Conservation (phyloP, 2,113 vertebrate species). For the Nycticebus coucang region DNA sequence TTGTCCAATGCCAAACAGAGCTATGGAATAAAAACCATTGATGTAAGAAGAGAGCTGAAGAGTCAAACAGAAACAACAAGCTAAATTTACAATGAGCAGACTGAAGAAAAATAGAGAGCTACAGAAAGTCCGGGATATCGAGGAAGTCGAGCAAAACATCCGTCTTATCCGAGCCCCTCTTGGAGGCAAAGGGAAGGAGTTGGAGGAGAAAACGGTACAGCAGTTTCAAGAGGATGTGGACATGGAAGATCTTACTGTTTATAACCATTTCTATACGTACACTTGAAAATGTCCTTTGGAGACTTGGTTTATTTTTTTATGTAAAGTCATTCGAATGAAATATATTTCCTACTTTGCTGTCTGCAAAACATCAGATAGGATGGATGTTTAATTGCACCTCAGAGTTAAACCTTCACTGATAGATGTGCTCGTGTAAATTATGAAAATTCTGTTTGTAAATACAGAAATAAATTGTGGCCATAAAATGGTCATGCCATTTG, state of each 20-base stretch:
- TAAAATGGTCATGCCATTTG: too few relatives aligned
- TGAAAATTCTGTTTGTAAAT: background rate
- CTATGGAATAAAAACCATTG: too few relatives aligned
- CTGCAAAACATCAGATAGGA: background rate
- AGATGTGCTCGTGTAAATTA: background rate
- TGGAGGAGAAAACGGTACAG: slow-evolving; percentile 98
- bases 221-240: slow-evolving; percentile 93
- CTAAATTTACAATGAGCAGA: too few relatives aligned
- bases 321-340: background rate
- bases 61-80: slow-evolving; percentile 92
- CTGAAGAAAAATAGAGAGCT: too few relatives aligned
- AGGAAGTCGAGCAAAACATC: slow-evolving; percentile 76
- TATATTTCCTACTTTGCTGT: background rate
- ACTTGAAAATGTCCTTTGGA: slow-evolving; percentile 48
- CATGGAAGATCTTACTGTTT: slow-evolving; percentile 86
- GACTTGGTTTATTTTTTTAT: background rate
- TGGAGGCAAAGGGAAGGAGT: slow-evolving; percentile 92
- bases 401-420: background rate
- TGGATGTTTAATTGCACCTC: background rate
- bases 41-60: slow-evolving; percentile 57
- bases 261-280: slow-evolving; percentile 34
- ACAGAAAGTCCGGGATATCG: too few relatives aligned
- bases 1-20: too few relatives aligned
- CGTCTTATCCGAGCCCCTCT: slow-evolving; percentile 96
- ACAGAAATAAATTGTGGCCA: too few relatives aligned